Evolutionary conservation across 37 sponge, comb jelly and placozoan genomes (phyloP).

Genomic region (Dysidea cf. avara): DNA sequence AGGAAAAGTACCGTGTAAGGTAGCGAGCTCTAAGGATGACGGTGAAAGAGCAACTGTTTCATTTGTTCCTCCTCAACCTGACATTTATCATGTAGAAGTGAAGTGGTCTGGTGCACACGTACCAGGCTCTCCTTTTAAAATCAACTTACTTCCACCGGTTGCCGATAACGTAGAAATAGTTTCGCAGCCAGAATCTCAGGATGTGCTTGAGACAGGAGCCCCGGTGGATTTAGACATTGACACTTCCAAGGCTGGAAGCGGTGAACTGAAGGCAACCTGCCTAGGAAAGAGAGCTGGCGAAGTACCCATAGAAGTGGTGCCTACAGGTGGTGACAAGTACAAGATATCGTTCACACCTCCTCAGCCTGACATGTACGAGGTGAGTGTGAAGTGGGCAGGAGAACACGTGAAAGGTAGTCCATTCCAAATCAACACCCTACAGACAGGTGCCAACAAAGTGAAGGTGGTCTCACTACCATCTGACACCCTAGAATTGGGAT

Average conservation of each 20-base stretch:
- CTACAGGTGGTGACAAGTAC: conserved; percentile 16
- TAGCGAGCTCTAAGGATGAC: conserved; percentile 29
- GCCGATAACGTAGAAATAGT: conserved; percentile 46
- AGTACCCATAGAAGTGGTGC: conserved; percentile 29
- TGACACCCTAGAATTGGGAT: conserved; percentile 20
- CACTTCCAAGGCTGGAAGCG: conserved; percentile 57
- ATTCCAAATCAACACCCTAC: conserved; percentile 41
- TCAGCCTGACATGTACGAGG: conserved; percentile 39
- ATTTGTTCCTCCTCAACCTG: conserved; percentile 50
- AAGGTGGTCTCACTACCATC: conserved; percentile 38
- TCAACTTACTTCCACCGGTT: conserved; percentile 4
- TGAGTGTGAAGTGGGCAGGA: conserved; percentile 50
- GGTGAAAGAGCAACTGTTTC: conserved; percentile 28
- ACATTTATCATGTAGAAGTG: conserved; percentile 43
- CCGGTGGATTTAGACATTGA: conserved; percentile 38
- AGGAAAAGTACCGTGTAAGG: conserved; percentile 38
- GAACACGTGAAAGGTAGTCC: conserved; percentile 60
- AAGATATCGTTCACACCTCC: conserved; percentile 24
- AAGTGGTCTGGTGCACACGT: conserved; percentile 56
- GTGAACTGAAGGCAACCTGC: conserved; percentile 51
- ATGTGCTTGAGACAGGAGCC: conserved; percentile 14
- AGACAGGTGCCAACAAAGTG: conserved; percentile 42
- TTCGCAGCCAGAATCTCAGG: conserved; percentile 32
- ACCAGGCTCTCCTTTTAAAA: conserved; percentile 53
- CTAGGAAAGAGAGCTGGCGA: conserved; percentile 39